Conservation (phyloP, 2,888 invertebrate genomes). For the Drosophila anceps region DNA sequence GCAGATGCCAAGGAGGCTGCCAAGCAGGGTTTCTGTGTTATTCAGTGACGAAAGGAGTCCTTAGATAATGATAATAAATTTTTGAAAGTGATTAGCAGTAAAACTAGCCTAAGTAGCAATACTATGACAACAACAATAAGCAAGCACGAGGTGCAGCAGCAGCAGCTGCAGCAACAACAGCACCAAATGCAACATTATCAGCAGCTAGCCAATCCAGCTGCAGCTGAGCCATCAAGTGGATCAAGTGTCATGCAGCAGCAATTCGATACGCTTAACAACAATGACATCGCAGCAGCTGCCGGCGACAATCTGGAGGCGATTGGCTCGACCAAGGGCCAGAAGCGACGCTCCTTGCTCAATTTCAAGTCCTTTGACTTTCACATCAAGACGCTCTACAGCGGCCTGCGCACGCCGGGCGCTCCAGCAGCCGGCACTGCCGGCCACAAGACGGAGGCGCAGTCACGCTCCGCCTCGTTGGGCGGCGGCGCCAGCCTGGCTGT, state of each 20-base stretch:
- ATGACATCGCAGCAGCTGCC: constrained; percentile 51
- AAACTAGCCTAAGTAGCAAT: constrained; percentile 86
- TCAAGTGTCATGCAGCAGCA: constrained; percentile 64
- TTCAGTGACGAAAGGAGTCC: constrained; percentile 90
- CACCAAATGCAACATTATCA: constrained; percentile 38
- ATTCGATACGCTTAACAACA: constrained; percentile 70
- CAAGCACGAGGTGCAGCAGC: constrained; percentile 84
- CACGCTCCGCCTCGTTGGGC: constrained; percentile 55
- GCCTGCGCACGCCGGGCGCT: constrained; percentile 63
- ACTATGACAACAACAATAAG: constrained; percentile 86
- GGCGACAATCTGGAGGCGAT: constrained; percentile 23
- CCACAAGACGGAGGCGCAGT: constrained; percentile 40
- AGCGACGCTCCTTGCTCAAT: constrained; percentile 81
- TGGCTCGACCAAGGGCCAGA: constrained; percentile 19
- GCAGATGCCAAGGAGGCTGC: constrained; percentile 88
- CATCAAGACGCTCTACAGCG: constrained; percentile 84
- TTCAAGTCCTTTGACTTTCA: constrained; percentile 85
- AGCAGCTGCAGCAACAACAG: constrained; percentile 69
- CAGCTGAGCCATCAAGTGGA: constrained; percentile 34
- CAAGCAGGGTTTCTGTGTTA: constrained; percentile 90
- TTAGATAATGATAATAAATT: constrained; percentile 86
- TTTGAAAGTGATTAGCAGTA: constrained; percentile 85
- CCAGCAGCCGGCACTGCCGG: constrained; percentile 5
- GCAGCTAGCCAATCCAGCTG: constrained; percentile 47
- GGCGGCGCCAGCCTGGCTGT: constrained; percentile 31